Evolutionary conservation across 2,888 invertebrate genomes (phyloP).

Genomic region (Andrena praecox): DNA sequence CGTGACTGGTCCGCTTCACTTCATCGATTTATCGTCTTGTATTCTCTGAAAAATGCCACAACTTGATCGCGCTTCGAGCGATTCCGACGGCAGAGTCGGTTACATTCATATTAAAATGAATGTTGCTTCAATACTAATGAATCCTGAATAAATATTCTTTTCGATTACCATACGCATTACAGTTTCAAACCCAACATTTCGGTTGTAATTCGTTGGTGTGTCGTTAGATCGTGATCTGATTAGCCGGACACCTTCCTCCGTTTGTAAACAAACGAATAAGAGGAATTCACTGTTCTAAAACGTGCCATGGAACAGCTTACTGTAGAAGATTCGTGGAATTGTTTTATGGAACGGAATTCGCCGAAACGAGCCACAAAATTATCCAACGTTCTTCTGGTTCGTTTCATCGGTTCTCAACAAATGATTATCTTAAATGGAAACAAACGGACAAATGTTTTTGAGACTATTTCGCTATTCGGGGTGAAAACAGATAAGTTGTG

Average conservation of each 20-base stretch:
- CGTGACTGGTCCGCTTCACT: background rate
- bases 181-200: background rate
- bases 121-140: background rate
- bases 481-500: background rate
- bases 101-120: background rate
- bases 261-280: conserved; percentile 52
- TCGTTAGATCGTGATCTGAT: conserved; percentile 12
- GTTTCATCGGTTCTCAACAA: too few species aligned
- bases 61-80: too few species aligned
- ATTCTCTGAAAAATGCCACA: too few species aligned
- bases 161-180: background rate
- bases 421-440: background rate
- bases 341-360: background rate
- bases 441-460: too few species aligned
- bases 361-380: background rate
- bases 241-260: conserved; percentile 20
- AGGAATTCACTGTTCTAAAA: conserved; percentile 42
- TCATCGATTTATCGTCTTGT: background rate
- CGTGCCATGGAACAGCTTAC: conserved; percentile 6
- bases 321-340: conserved; percentile 9
- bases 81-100: background rate
- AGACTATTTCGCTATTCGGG: too few species aligned
- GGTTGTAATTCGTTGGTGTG: background rate
- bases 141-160: background rate
- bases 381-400: background rate